Conservation (phyloP, 1,140 invertebrate genomes). For the Calephelis nemesis region DNA sequence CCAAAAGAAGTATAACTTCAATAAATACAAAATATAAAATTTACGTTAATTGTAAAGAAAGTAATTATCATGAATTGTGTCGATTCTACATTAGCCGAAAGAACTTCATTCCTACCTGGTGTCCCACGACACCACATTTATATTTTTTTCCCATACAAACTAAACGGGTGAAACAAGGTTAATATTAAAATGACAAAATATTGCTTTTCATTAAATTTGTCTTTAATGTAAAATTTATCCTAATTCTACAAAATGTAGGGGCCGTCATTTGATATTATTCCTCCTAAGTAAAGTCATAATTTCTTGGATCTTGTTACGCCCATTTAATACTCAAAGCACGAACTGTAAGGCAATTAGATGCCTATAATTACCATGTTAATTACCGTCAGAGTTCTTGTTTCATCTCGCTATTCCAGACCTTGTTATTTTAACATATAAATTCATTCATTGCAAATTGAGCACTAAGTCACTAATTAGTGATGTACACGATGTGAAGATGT, state of each 20-base stretch:
- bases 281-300: slow-evolving; percentile 10
- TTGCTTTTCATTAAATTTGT: not conserved
- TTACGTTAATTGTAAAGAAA: too few species aligned
- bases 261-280: slow-evolving; percentile 7
- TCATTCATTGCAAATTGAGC: slow-evolving; percentile 52
- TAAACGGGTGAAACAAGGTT: too few species aligned
- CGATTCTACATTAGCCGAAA: too few species aligned
- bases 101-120: too few species aligned
- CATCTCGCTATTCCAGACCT: slow-evolving; percentile 55
- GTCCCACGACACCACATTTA: too few species aligned
- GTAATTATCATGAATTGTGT: too few species aligned
- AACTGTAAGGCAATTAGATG: slow-evolving; percentile 61
- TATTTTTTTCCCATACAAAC: too few species aligned
- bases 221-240: not conserved
- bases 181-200: not conserved
- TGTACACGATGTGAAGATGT: slow-evolving; percentile 47
- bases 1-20: too few species aligned
- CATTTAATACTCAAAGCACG: slow-evolving; percentile 61
- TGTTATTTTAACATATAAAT: slow-evolving; percentile 68
- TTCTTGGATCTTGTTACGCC: slow-evolving; percentile 45
- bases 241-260: not conserved
- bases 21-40: too few species aligned
- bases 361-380: slow-evolving; percentile 71
- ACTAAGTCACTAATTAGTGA: slow-evolving; percentile 49
- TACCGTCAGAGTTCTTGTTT: slow-evolving; percentile 60